phyloP scores from a whole-genome alignment of 2,113 vertebrate genomes.

The Tachuris rubrigastra region DNA sequence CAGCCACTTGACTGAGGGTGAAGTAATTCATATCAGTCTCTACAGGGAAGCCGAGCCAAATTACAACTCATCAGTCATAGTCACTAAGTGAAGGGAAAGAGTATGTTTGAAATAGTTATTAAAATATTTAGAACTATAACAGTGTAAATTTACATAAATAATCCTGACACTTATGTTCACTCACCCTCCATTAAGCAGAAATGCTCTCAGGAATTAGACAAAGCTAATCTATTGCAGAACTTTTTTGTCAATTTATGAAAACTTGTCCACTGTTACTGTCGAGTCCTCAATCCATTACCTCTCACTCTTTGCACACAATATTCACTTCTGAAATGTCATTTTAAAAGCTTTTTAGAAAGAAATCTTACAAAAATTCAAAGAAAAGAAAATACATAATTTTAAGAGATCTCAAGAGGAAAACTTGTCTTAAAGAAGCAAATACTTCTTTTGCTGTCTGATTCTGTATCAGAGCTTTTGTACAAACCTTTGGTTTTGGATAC shows the following conservation, averaged over 20 bases:
- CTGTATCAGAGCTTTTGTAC: background rate
- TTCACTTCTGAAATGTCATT: background rate
- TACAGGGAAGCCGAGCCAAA: background rate
- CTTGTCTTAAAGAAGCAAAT: background rate
- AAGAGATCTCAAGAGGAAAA: background rate
- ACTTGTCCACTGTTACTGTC: background rate
- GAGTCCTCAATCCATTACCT: background rate
- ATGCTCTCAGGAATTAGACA: background rate
- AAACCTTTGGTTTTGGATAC: background rate
- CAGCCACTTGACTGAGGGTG: background rate
- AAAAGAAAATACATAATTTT: background rate
- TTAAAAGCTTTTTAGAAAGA: background rate
- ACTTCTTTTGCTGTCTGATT: background rate
- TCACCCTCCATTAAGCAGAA: background rate
- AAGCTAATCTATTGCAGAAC: background rate
- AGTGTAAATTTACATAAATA: conserved; percentile 16
- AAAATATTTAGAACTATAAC: conserved; percentile 2
- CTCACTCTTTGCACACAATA: background rate
- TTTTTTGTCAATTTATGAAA: background rate
- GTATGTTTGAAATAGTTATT: conserved; percentile 17
- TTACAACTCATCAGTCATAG: background rate
- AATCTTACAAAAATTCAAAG: background rate
- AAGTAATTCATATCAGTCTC: background rate
- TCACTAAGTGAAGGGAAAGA: background rate
- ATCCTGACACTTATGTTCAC: background rate